These are phyloP conservation scores for Drosophila varians DNA, from an alignment of 1,140 invertebrate genomes.

Conservation along the genomic window DNA sequence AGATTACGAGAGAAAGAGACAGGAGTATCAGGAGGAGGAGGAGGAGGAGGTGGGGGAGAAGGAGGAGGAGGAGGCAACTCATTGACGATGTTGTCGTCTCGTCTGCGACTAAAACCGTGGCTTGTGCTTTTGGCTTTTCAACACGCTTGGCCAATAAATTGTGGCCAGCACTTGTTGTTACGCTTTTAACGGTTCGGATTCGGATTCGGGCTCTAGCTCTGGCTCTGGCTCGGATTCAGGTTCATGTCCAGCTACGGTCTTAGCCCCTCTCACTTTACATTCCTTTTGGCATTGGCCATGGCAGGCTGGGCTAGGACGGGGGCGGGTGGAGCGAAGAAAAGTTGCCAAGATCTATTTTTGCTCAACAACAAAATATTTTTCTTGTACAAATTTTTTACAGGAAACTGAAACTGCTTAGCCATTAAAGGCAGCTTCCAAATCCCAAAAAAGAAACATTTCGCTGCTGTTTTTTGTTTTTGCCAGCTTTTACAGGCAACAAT, in stretches of 20 bases:
- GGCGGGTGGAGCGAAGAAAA: background rate
- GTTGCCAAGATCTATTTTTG: conserved; percentile 74
- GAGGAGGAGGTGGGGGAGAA: background rate
- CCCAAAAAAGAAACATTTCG: conserved; percentile 47
- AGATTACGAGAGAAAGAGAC: conserved; percentile 3
- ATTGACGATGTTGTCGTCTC: conserved; percentile 66
- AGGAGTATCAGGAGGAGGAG: conserved; percentile 5
- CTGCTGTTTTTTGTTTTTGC: conserved; percentile 16
- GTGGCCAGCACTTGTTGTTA: conserved; percentile 77
- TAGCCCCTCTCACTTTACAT: conserved; percentile 70
- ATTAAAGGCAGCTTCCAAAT: conserved; percentile 59
- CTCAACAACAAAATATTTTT: conserved; percentile 77
- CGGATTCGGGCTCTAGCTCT: conserved; percentile 11
- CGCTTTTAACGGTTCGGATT: conserved; percentile 70
- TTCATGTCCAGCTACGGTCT: conserved; percentile 43
- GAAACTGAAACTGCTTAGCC: conserved; percentile 75
- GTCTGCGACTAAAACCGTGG: conserved; percentile 31
- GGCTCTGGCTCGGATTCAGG: conserved; percentile 29
- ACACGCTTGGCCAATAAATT: conserved; percentile 80
- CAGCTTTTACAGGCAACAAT: conserved; percentile 35
- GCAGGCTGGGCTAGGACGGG: background rate
- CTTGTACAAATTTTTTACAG: conserved; percentile 69
- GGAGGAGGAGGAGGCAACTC: conserved; percentile 15
- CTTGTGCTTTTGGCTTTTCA: conserved; percentile 69
- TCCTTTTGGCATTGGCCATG: conserved; percentile 69